Evolutionary conservation across 1,140 invertebrate species (phyloP), one percentile per base, ranked within the genome.

Genomic region (Trachymyrmex septentrionalis): DNA sequence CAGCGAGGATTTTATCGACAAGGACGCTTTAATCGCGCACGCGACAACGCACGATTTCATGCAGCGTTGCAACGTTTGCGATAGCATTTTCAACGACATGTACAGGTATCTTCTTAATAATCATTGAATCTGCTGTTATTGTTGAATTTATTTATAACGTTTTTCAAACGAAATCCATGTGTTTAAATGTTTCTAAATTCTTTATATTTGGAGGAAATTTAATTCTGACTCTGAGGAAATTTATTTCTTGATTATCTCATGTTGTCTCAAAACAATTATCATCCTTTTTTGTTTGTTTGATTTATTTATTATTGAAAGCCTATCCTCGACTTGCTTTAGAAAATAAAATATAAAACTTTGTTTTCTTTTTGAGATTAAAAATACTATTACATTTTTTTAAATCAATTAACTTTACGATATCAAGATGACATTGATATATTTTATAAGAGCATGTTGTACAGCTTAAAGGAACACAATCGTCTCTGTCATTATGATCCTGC

Each of bases 381-480:
- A 3, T 16, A 75, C 10, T 73, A 16, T 34, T 2, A 3, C 3
- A 55, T 9, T 55, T 34, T 6, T 55, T 72, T 21, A 72, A 72
- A 30, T 55, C 19, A 55, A 73, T 30, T 55, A 55, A 72, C 9
- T 53, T 53, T 34, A 30, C 4, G 5, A 73, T 73, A 55, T 55
- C 27, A 16, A 55, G 27, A 6, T 73, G 1, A 55, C 5, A 19
- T 53, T 16, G 21, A 50, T 71, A n/a, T 9, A 72, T 16, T 19
- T 73, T 27, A 24, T 24, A 61, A 59, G 30, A 69, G 27, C 38
- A 34, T 24, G 53, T 64, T 24, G 30, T 10, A 0, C 21, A 90
- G 89, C n/a, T 66, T 89, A 3, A 96, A 96, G 6, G 97, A 97
- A 91, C 97, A 96, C 0, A 97, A 97, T 91, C 86, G 92, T 48